A percentile compares a stretch with the other conserved stretches of the same genome.
Evolutionary conservation across 2,888 invertebrate genomes (phyloP).

Genomic region (Meiosimyza platycephala): DNA sequence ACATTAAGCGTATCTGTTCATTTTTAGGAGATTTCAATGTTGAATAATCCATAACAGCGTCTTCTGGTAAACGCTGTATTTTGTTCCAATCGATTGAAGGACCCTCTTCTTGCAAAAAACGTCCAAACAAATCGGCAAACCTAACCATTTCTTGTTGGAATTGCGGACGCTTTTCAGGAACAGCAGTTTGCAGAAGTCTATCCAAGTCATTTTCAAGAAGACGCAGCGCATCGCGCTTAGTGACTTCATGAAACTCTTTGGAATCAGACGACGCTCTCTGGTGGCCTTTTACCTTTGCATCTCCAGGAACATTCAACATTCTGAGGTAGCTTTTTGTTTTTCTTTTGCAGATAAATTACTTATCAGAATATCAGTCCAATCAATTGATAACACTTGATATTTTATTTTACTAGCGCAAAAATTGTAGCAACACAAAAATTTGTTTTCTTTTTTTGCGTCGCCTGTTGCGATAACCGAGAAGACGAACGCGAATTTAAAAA

Average conservation of each 20-base stretch:
- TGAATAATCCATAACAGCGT: conserved; percentile 85
- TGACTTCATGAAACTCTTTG: conserved; percentile 94
- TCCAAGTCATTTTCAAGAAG: conserved; percentile 86
- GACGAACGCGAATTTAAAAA: no score
- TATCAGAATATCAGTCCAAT: no score
- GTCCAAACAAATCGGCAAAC: conserved; percentile 84
- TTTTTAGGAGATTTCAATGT: conserved; percentile 75
- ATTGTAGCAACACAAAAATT: background rate
- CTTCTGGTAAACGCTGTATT: conserved; percentile 88
- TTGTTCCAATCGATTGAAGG: conserved; percentile 91
- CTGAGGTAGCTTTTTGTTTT: conserved; percentile 27
- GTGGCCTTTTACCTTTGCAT: conserved; percentile 78
- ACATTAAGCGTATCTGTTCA: conserved; percentile 76
- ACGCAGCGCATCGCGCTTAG: conserved; percentile 92
- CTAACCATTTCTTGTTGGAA: conserved; percentile 82
- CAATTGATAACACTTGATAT: conserved; percentile 11
- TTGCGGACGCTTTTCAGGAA: conserved; percentile 65
- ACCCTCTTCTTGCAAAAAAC: conserved; percentile 81
- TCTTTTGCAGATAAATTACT: conserved; percentile 29
- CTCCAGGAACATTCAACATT: conserved; percentile 64
- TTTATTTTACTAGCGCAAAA: background rate
- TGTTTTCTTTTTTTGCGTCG: no score
- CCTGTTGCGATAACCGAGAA: no score
- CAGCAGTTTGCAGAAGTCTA: conserved; percentile 72
- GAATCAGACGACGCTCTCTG: conserved; percentile 84